Evolutionary conservation across 2,113 vertebrate genomes (phyloP), one percentile per base, ranked within the genome.

Genomic region (Pristiophorus japonicus): DNA sequence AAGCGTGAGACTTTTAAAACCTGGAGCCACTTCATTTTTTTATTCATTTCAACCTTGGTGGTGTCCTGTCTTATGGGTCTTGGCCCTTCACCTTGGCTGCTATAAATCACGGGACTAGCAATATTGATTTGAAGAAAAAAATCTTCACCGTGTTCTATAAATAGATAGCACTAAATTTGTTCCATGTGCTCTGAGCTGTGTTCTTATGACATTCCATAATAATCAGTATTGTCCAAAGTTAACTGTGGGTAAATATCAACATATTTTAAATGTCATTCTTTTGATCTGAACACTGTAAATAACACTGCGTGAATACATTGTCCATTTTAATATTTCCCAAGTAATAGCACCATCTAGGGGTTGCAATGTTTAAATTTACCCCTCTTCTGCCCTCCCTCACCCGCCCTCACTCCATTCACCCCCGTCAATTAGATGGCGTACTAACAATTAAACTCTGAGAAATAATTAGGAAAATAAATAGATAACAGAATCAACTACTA

Each of bases 311-410:
- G 4, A 81, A 81, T 45, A 38, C 18, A 20, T 81, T 81, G 38
- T 81, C 78, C n/a, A 81, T 81, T 6, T 81, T 42, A 22, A 81
- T 20, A 92, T 38, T 63, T 92, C 20, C n/a, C 88, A 92, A 42
- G 78, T 81, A 38, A 92, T 63, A 92, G 88, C 88, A 65, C 88
- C 88, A 63, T 92, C 88, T 92, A 92, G 55, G 59, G 88, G 59
- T 65, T 81, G 34, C 27, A 59, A 90, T 90, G 4, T 30, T 62
- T 90, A 90, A 90, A 90, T 5, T 55, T 12, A 14, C 8, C 47
- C 27, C 47, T 11, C 85, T 42, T 14, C 38, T 27, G 20, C 45
- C 30, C 4, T 55, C 1, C 14, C 55, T 14, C 3, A n/a, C n/a
- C n/a, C n/a, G n/a, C n/a, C n/a, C n/a, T n/a, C n/a, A n/a, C n/a